phyloP scores from a whole-genome alignment of 2,113 vertebrate species.

The Brevimyrus niger region DNA sequence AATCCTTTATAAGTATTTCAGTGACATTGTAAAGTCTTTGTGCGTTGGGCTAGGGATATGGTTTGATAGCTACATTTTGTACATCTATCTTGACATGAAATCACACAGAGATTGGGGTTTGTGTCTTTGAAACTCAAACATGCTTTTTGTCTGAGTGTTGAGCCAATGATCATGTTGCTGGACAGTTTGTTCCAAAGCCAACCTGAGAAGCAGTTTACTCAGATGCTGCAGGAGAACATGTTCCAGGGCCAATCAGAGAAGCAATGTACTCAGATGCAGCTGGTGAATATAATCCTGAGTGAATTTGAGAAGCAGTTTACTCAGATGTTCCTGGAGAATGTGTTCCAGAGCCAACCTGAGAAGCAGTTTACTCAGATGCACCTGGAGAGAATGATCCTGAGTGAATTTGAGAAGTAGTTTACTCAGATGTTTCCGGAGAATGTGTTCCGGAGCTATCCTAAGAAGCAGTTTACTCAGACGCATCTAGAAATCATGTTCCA shows the following conservation, averaged over 20 bases:
- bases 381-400: background rate
- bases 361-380: background rate
- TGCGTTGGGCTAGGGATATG: background rate
- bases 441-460: fast-evolving
- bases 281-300: too few species aligned
- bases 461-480: too few species aligned
- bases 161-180: background rate
- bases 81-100: background rate
- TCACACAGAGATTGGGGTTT: background rate
- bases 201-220: too few species aligned
- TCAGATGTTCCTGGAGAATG: too few species aligned
- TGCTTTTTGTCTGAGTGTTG: background rate
- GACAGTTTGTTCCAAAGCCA: background rate
- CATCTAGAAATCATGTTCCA: fast-evolving
- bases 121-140: background rate
- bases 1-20: background rate
- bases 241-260: too few species aligned
- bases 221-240: too few species aligned
- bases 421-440: background rate
- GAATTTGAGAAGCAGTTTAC: too few species aligned
- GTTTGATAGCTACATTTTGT: background rate
- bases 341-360: too few species aligned
- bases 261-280: too few species aligned
- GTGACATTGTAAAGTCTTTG: background rate
- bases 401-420: background rate